A percentile compares a stretch with the other conserved stretches of the same genome.
Conservation (phyloP, 2,797 vertebrate species). For the Aldrovandia affinis region DNA sequence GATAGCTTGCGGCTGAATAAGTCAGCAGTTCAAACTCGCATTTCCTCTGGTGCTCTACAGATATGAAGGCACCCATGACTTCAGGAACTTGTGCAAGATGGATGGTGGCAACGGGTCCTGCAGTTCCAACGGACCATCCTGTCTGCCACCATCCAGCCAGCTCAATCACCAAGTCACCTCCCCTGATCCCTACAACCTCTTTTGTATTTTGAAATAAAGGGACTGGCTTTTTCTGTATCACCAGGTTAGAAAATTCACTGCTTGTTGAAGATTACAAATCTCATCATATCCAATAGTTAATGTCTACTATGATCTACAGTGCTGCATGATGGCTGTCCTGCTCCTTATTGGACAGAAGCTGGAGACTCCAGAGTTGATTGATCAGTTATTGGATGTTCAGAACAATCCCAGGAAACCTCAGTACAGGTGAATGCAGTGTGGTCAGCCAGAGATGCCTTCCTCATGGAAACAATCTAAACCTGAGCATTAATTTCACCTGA, state of each 20-base stretch:
- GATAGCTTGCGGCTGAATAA: neutral
- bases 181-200: constrained; percentile 76
- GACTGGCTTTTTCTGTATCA: constrained; percentile 95
- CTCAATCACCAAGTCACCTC: constrained; percentile 34
- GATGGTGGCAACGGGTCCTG: constrained; percentile 92
- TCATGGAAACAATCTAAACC: neutral
- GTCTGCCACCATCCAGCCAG: constrained; percentile 74
- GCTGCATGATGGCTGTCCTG: constrained; percentile 95
- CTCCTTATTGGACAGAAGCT: constrained; percentile 90
- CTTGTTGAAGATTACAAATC: neutral
- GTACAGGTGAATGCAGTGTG: constrained; percentile 80
- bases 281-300: neutral
- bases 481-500: neutral
- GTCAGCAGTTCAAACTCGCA: neutral
- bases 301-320: constrained; percentile 57
- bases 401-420: constrained; percentile 92
- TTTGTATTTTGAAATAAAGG: constrained; percentile 87
- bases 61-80: constrained; percentile 90
- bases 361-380: constrained; percentile 83
- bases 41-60: constrained; percentile 55
- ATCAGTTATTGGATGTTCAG: constrained; percentile 84
- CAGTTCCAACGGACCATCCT: constrained; percentile 91
- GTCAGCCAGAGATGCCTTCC: neutral
- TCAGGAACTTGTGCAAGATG: constrained; percentile 97
- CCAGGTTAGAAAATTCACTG: constrained; percentile 69